Percentiles rank a stretch among this genome's conserved stretches.
Evolutionary conservation across 2,797 vertebrate species (phyloP).

Genomic region (Syncerus caffer): DNA sequence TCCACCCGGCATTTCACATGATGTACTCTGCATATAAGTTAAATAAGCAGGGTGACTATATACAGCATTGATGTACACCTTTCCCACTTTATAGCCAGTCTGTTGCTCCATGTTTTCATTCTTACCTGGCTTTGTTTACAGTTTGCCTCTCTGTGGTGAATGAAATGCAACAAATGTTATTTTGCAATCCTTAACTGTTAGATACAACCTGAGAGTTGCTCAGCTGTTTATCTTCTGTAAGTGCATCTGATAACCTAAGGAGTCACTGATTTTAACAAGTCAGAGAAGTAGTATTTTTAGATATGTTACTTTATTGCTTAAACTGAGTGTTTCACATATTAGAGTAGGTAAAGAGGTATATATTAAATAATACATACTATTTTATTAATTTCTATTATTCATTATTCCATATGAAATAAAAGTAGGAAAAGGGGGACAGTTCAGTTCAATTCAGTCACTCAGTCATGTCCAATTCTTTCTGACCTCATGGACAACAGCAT

Average conservation of each 20-base stretch:
- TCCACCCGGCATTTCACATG: fast-evolving
- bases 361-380: neutral
- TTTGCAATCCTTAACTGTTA: conserved; percentile 48
- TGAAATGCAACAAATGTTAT: neutral
- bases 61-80: neutral
- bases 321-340: neutral
- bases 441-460: neutral
- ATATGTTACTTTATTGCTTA: neutral
- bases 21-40: neutral
- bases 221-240: conserved; percentile 2
- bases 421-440: neutral
- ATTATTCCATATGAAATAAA: neutral
- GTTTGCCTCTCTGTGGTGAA: neutral
- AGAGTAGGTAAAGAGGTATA: neutral
- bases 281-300: neutral
- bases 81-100: neutral
- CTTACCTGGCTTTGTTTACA: neutral
- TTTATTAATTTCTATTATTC: neutral
- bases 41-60: neutral
- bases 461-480: neutral
- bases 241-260: neutral
- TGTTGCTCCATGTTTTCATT: neutral
- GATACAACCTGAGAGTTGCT: conserved; percentile 51
- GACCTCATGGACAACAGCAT: neutral
- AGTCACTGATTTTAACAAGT: neutral